Base-by-base conservation (phyloP, 2,113 vertebrate species). In the Psittacus erithacus region DNA sequence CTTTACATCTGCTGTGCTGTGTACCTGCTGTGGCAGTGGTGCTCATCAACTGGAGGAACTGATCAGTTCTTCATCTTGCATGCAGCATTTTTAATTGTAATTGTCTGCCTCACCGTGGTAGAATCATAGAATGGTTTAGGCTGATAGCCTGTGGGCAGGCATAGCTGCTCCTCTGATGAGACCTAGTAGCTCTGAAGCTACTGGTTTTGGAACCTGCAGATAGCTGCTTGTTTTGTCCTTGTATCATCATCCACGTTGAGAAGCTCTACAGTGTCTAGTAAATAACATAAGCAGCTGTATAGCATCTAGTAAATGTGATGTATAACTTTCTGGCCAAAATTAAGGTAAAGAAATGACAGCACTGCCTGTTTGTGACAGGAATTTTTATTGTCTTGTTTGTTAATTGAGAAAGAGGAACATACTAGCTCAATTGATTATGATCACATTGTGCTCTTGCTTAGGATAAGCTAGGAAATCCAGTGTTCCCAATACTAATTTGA, bases 371-470 rank as follows among this genome's bases (percentile, higher is more conserved):
- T 96, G 95, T 95, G 97, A 97, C 90, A 97, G 95, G 81, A 98
- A 82, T 64, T 98, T 98, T 98, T 98, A 98, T 98, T 97, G 93
- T 95, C 49, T 25, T 50, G 49, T 50, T 50, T 50, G 4, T 50
- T 4, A 50, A 50, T 50, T 25, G 49, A 5, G 49, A 3, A 50
- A 25, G 49, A 50, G 49, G 24, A 50, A 50, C 49, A 25, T 50
- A 50, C 15, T 25, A 50, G 49, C 49, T 50, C 49, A 50, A 27
- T 27, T 50, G 24, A 25, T 50, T 50, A 50, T 50, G 8, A 50
- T 50, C 24, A 25, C 49, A 25, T 50, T 50, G 49, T 50, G 49
- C 49, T 50, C 49, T 9, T 50, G 49, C 49, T 50, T 25, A 50
- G 49, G 49, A 9, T 25, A 50, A 50, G 49, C 8, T 50, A 50